Conservation (phyloP, 2,888 invertebrate genomes). For the Teinopalpus imperialis region DNA sequence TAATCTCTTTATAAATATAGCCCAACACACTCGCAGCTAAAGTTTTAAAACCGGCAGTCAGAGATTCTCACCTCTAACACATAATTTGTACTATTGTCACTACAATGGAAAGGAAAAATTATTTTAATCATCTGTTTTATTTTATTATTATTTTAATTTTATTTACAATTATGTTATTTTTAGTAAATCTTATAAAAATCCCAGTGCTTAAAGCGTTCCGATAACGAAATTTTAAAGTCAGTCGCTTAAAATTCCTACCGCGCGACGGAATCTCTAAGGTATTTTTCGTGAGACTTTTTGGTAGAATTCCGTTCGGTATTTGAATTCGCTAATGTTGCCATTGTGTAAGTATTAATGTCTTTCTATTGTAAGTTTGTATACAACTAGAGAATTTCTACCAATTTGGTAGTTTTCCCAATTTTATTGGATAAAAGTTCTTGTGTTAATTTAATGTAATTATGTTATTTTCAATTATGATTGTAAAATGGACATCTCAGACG, state of each 20-base stretch:
- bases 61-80: too few relatives aligned
- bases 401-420: slow-evolving; percentile 8
- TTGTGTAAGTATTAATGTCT: slow-evolving; percentile 38
- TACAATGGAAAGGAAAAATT: too few relatives aligned
- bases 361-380: slow-evolving; percentile 32
- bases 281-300: slow-evolving; percentile 40
- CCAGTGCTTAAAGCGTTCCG: too few relatives aligned
- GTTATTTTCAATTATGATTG: slow-evolving; percentile 23
- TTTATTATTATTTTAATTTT: too few relatives aligned
- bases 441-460: slow-evolving; percentile 21
- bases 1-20: too few relatives aligned
- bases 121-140: too few relatives aligned
- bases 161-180: too few relatives aligned
- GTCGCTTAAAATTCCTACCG: slow-evolving; percentile 28
- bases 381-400: slow-evolving; percentile 1
- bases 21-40: too few relatives aligned
- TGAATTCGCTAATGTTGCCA: slow-evolving; percentile 32
- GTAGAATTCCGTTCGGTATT: slow-evolving; percentile 33
- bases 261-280: slow-evolving; percentile 40
- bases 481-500: slow-evolving; percentile 27
- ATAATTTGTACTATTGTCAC: too few relatives aligned
- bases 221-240: too few relatives aligned
- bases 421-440: background rate
- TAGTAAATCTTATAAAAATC: too few relatives aligned
- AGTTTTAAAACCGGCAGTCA: too few relatives aligned